These are phyloP conservation scores for Ammodytes dubius DNA, from an alignment of 2,113 vertebrate genomes.

Conservation along the genomic window DNA sequence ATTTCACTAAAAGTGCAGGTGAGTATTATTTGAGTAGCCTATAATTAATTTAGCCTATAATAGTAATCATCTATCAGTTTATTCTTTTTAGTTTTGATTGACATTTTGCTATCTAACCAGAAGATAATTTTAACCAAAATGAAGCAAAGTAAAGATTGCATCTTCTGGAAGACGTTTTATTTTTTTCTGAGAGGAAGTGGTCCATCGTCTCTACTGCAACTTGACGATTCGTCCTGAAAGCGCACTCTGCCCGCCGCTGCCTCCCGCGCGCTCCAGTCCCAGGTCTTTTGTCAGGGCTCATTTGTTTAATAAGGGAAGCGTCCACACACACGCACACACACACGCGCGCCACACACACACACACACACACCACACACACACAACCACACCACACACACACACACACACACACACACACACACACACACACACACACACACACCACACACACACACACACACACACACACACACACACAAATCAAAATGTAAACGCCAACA, in stretches of 20 bases:
- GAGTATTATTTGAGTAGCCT: no score
- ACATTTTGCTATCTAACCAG: background rate
- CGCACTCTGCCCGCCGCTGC: background rate
- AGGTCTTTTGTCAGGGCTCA: background rate
- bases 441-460: no score
- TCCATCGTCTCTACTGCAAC: background rate
- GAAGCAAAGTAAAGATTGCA: background rate
- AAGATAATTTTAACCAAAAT: no score
- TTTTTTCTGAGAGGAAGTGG: slow-evolving; percentile 10
- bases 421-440: no score
- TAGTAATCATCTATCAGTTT: background rate
- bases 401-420: no score
- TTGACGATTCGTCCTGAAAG: background rate
- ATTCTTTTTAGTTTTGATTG: background rate
- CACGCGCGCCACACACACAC: background rate
- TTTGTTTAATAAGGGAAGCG: background rate
- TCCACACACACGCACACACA: background rate
- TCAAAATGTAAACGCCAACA: background rate
- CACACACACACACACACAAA: background rate
- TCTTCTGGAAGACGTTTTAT: slow-evolving; percentile 9
- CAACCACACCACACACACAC: no score
- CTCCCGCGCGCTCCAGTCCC: background rate
- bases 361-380: background rate
- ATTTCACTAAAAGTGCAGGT: no score
- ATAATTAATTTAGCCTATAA: no score